Percentiles rank a stretch among this genome's conserved stretches.
phyloP scores from a whole-genome alignment of 2,888 invertebrate genomes.

The Stenodera caucasica region DNA sequence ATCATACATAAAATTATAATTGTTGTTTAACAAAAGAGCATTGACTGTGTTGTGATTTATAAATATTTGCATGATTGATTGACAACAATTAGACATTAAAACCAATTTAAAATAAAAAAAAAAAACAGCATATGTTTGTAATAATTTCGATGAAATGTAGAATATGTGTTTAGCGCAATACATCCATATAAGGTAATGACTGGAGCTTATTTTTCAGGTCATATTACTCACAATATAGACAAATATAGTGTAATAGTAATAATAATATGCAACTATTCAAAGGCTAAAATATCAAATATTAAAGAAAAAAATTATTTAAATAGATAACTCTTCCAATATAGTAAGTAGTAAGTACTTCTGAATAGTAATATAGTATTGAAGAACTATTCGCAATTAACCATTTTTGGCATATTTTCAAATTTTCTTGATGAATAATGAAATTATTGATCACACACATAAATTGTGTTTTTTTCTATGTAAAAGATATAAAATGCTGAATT shows the following conservation, averaged over 20 bases:
- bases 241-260: slow-evolving; percentile 35
- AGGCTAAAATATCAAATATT: not conserved
- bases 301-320: too few species aligned
- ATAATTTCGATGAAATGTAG: slow-evolving; percentile 22
- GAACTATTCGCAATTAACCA: too few species aligned
- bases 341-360: too few species aligned
- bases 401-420: too few species aligned
- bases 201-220: slow-evolving; percentile 44
- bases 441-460: not conserved
- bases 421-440: too few species aligned
- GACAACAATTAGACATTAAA: not conserved
- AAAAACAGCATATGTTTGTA: slow-evolving; percentile 35
- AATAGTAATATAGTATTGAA: too few species aligned
- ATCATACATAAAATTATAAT: not conserved
- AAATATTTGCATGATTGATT: not conserved
- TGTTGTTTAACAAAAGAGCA: not conserved
- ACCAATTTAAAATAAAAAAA: slow-evolving; percentile 8
- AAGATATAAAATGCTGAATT: slow-evolving; percentile 24
- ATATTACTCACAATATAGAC: slow-evolving; percentile 37
- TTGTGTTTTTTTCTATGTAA: slow-evolving; percentile 21
- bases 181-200: slow-evolving; percentile 40
- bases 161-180: slow-evolving; percentile 29
- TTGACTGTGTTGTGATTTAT: not conserved
- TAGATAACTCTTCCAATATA: too few species aligned
- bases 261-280: slow-evolving; percentile 24